phyloP scores from a whole-genome alignment of 2,797 vertebrate genomes.

The Epinephelus awoara region DNA sequence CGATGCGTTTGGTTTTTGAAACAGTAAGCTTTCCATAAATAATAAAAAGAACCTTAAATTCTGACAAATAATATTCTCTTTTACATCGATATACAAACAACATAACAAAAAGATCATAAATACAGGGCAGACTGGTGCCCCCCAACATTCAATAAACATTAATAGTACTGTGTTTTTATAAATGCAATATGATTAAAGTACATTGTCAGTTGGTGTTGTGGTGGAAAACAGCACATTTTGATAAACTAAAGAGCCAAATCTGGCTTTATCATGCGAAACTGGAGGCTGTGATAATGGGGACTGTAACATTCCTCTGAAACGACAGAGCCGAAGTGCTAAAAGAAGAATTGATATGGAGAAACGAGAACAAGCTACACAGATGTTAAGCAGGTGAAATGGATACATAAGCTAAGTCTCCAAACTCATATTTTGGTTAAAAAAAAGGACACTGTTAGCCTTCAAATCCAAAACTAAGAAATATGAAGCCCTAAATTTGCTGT shows the following conservation, averaged over 20 bases:
- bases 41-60: slow-evolving; percentile 73
- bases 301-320: slow-evolving; percentile 59
- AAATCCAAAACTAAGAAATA: slow-evolving; percentile 49
- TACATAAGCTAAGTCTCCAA: slow-evolving; percentile 11
- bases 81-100: slow-evolving; percentile 78
- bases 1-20: slow-evolving; percentile 58
- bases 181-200: slow-evolving; percentile 71
- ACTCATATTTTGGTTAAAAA: slow-evolving; percentile 13
- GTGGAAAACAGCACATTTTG: slow-evolving; percentile 60
- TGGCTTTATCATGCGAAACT: slow-evolving; percentile 48
- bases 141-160: slow-evolving; percentile 77
- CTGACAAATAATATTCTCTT: slow-evolving; percentile 75
- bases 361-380: slow-evolving; percentile 21
- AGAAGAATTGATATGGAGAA: slow-evolving; percentile 24
- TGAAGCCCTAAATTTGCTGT: slow-evolving; percentile 36
- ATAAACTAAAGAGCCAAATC: slow-evolving; percentile 43
- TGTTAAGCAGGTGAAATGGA: slow-evolving; percentile 24
- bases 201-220: slow-evolving; percentile 53
- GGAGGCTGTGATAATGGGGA: slow-evolving; percentile 17
- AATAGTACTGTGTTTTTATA: slow-evolving; percentile 66
- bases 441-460: slow-evolving; percentile 24
- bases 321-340: slow-evolving; percentile 32
- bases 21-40: slow-evolving; percentile 77
- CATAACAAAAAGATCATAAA: slow-evolving; percentile 80
- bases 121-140: slow-evolving; percentile 62